Evolutionary conservation across 2,888 invertebrate genomes (phyloP), one percentile per base, ranked within the genome.

Genomic region (Yponomeuta malinellus): DNA sequence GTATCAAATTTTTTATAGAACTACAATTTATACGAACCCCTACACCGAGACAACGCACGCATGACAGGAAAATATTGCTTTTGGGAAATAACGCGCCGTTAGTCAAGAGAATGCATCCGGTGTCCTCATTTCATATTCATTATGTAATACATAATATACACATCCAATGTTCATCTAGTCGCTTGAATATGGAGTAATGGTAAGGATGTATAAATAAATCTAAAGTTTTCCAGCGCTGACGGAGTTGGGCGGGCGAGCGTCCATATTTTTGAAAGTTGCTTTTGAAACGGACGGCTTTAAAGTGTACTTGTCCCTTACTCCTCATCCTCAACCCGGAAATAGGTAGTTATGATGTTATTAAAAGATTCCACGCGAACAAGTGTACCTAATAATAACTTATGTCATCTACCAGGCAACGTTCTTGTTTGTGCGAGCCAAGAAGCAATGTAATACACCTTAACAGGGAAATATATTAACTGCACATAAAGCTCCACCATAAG

Each of bases 231-330:
- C 77, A 78, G 77, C 73, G 74, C 71, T 74, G 74, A 74, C 73
- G 74, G 75, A 77, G 77, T 76, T 75, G 77, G 78, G 77, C 76
- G 74, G 75, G 74, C 76, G 75, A 72, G 70, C 77, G 75, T 75
- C 75, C 75, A 75, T 76, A 79, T 81, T 81, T 78, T 75, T 3
- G 74, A 79, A 83, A 80, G 77, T 83, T 82, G 74, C 76, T 78
- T 80, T 80, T 80, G 79, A 82, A 82, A 81, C 78, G 78, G 77
- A 77, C 78, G 79, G 76, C 76, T 76, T 78, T 78, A 76, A 78
- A 67, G 74, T 76, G 73, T 73, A 75, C 76, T 76, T 75, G 74
- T 75, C 75, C 79, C 75, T 78, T 74, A 76, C 76, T 75, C 74
- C 75, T 12, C 52, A 59, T 59, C 1, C 15, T 59, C 5, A 43